Evolutionary conservation across 2,888 invertebrate genomes (phyloP).

Genomic region (Iphiclides podalirius): DNA sequence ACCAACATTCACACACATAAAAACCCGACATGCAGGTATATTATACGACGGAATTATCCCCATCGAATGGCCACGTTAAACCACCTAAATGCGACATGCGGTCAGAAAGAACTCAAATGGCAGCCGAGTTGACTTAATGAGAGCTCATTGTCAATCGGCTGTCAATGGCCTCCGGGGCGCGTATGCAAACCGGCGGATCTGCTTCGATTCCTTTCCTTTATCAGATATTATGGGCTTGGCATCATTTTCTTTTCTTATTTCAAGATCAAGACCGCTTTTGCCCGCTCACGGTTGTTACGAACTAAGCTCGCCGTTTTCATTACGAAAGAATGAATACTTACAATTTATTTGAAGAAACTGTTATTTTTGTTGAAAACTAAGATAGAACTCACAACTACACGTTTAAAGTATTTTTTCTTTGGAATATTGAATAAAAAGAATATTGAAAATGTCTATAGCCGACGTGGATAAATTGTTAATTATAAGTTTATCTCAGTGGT

Average conservation of each 20-base stretch:
- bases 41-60: conserved; percentile 2
- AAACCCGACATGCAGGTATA: background rate
- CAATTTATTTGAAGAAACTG: too few relatives aligned
- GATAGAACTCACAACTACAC: too few relatives aligned
- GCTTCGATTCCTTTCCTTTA: conserved; percentile 23
- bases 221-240: conserved; percentile 21
- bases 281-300: too few relatives aligned
- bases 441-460: too few relatives aligned
- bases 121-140: conserved; percentile 53
- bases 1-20: background rate
- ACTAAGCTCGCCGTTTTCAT: too few relatives aligned
- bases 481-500: too few relatives aligned
- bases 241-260: conserved; percentile 2
- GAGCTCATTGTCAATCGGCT: conserved; percentile 61
- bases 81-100: conserved; percentile 17
- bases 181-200: conserved; percentile 35
- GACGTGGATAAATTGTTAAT: too few relatives aligned
- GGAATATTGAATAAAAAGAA: too few relatives aligned
- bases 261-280: conserved; percentile 16
- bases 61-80: conserved; percentile 14
- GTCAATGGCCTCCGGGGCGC: conserved; percentile 39
- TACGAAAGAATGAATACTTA: too few relatives aligned
- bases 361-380: too few relatives aligned
- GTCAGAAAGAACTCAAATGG: conserved; percentile 26
- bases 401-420: too few relatives aligned